phyloP scores from a whole-genome alignment of 2,113 vertebrate species.

The Podocnemis expansa region DNA sequence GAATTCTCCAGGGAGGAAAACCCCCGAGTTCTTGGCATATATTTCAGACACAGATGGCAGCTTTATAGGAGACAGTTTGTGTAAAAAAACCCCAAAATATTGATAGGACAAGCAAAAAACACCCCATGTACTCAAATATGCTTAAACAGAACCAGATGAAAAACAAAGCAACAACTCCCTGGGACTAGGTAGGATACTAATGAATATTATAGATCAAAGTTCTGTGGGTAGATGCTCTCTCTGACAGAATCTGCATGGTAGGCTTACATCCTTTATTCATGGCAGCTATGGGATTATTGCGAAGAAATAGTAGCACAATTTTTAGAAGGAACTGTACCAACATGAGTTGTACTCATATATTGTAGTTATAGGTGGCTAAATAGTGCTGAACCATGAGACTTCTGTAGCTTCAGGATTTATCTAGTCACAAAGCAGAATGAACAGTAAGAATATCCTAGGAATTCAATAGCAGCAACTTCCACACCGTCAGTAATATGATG shows the following conservation, averaged over 20 bases:
- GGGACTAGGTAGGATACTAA: neutral
- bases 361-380: neutral
- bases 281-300: neutral
- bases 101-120: constrained; percentile 47
- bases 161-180: constrained; percentile 42
- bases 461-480: neutral
- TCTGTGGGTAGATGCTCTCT: neutral
- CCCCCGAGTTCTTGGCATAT: neutral
- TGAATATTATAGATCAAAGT: constrained; percentile 22
- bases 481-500: neutral
- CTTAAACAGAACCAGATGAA: constrained; percentile 49
- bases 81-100: neutral
- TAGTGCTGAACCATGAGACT: neutral
- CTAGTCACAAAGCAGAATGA: neutral
- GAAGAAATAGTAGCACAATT: constrained; percentile 18
- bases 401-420: neutral
- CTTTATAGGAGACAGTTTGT: constrained; percentile 37
- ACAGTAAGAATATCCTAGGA: neutral
- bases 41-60: constrained; percentile 48
- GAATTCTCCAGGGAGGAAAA: constrained; percentile 28
- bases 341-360: neutral
- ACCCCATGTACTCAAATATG: constrained; percentile 14
- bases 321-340: neutral
- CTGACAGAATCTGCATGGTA: constrained; percentile 11
- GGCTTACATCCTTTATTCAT: neutral